A percentile compares a stretch with the other conserved stretches of the same genome.
Evolutionary conservation across 37 sponge, comb jelly and placozoan genomes (phyloP).

Genomic region (Beroe ovata): DNA sequence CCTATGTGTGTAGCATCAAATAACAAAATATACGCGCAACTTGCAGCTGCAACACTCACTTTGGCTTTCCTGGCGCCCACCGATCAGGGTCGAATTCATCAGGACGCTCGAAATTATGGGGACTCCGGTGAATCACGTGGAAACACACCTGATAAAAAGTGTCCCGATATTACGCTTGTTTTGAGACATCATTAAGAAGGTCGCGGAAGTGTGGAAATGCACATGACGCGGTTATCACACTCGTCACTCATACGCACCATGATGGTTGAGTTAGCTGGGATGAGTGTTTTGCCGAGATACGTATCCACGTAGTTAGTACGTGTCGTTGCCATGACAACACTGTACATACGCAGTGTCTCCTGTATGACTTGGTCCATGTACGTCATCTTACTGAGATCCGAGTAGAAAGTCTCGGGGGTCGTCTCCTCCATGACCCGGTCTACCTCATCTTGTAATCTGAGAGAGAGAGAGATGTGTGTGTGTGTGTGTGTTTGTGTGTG

Average conservation of each 20-base stretch:
- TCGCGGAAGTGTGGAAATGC: no score
- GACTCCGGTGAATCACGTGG: conserved; percentile 26
- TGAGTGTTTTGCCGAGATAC: conserved; percentile 60
- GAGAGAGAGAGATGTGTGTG: neutral
- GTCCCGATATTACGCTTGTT: no score
- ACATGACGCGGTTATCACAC: neutral
- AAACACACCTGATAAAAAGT: conserved; percentile 52
- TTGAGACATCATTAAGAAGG: no score
- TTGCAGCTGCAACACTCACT: conserved; percentile 30
- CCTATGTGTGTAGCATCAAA: no score
- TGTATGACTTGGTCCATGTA: conserved; percentile 33
- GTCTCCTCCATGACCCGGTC: conserved; percentile 11
- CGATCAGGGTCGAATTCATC: conserved; percentile 37
- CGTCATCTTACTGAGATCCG: conserved; percentile 21
- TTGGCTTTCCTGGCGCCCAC: conserved; percentile 38
- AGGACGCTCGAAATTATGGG: conserved; percentile 6
- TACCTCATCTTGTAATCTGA: conserved; percentile 46
- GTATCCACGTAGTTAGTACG: conserved; percentile 9
- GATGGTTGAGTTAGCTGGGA: conserved; percentile 39
- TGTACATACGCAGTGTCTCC: conserved; percentile 32
- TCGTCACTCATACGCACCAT: conserved; percentile 10
- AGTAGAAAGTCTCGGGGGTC: conserved; percentile 31
- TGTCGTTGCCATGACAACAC: conserved; percentile 28
- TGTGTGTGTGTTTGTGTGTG: no score
- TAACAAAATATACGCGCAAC: no score